phyloP scores from a whole-genome alignment of 1,140 invertebrate genomes.

The Achatina immaculata region DNA sequence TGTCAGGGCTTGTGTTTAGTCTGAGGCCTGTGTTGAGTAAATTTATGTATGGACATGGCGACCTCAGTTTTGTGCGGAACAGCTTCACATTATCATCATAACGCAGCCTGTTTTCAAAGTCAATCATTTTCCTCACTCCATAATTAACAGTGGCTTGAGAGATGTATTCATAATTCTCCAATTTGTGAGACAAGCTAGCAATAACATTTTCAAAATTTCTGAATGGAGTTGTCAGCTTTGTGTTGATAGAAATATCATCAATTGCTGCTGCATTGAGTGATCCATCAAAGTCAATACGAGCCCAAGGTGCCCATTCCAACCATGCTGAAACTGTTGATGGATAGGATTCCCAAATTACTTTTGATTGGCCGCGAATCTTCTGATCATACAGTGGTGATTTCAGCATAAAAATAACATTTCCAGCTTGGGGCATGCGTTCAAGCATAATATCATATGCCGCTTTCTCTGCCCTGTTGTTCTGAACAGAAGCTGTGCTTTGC shows the following conservation, averaged over 20 bases:
- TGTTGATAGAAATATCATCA: background rate
- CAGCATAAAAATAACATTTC: background rate
- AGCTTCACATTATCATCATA: constrained; percentile 4
- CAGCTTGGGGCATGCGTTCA: background rate
- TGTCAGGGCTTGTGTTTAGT: background rate
- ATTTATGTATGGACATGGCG: constrained; percentile 3
- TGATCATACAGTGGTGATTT: constrained; percentile 14
- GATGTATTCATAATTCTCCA: constrained; percentile 11
- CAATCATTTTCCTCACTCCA: constrained; percentile 23
- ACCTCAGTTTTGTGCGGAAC: background rate
- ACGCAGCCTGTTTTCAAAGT: constrained; percentile 19
- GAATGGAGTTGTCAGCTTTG: constrained; percentile 30
- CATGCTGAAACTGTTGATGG: constrained; percentile 13
- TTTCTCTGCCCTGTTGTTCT: constrained; percentile 3
- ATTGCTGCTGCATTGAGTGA: background rate
- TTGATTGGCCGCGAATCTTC: constrained; percentile 4
- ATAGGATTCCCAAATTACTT: background rate
- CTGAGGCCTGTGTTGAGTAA: constrained; percentile 16
- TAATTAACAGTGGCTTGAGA: background rate
- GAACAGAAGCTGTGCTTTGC: background rate
- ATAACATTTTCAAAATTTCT: constrained; percentile 18
- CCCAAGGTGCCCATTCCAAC: constrained; percentile 20
- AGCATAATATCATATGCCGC: background rate
- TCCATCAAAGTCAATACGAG: constrained; percentile 26
- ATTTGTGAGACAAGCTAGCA: constrained; percentile 3